Base-by-base conservation (phyloP, 2,113 vertebrate species). In the Suncus etruscus region DNA sequence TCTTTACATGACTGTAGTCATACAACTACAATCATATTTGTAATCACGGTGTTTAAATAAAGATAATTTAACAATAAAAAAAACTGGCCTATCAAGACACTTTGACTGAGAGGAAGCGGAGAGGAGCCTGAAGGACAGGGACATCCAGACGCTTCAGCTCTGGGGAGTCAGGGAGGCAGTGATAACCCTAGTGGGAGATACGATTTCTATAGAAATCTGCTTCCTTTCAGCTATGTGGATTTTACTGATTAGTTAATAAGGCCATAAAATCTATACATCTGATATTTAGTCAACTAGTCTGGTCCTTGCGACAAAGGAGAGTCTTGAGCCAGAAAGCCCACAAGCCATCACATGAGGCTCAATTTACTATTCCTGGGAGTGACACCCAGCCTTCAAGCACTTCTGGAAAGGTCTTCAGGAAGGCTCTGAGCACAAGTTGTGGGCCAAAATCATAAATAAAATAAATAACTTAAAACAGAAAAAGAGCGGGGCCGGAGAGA, bases 31-130 rank as follows among this genome's bases (percentile, higher is more conserved):
- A 39, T 39, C 39, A 39, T n/a, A n/a, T 39, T 39, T 39, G 39
- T 39, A 39, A 39, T 39, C 39, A 39, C 39, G 5, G 39, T 39
- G 5, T 39, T 39, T 39, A 39, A 39, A 39, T 5, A 39, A 39
- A 39, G 39, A 39, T 39, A 39, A 39, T 5, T 39, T 39, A 39
- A 39, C 39, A 39, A 39, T 39, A 39, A 5, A 85, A 87, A 84
- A 39, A 9, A 83, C 14, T 4, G 86, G 39, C 20, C 63, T 66
- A 11, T 68, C 31, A 88, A 89, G 87, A 73, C 18, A 6, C 75
- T 90, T 91, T 93, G n/a, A 54, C 70, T 39, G 24, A 92, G 29
- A 79, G 90, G 31, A 90, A 22, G 58, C 29, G 22, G 15, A 29
- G 80, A 84, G 4, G 22, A 20, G 58, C 18, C 16, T 22, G 65